Conservation (phyloP, 2,888 invertebrate species). For the Stenoptilia bipunctidactyla region DNA sequence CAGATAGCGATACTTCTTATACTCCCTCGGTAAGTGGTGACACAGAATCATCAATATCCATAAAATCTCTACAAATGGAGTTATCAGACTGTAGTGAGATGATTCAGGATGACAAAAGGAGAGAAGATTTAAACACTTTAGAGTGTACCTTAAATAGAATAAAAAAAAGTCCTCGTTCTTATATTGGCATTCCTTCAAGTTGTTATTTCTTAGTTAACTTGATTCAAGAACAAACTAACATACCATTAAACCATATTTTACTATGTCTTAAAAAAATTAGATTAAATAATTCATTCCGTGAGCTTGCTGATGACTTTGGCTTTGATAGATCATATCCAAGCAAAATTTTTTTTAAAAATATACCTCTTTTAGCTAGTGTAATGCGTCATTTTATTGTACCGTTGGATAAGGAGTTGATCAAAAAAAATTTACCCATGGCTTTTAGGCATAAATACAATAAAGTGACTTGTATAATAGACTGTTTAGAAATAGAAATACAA, state of each 20-base stretch:
- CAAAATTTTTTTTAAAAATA: conserved; percentile 5
- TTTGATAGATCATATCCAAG: conserved; percentile 4
- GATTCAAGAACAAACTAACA: too few relatives aligned
- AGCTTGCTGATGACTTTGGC: conserved; percentile 9
- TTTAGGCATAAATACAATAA: too few relatives aligned
- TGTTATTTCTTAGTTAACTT: not conserved
- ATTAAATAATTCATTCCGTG: conserved; percentile 3
- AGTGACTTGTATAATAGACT: too few relatives aligned
- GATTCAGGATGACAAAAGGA: conserved; percentile 14
- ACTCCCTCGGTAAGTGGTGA: conserved; percentile 8
- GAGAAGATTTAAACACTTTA: conserved; percentile 8
- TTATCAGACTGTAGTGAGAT: conserved; percentile 17
- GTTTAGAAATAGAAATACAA: too few relatives aligned
- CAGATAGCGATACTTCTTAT: conserved; percentile 13
- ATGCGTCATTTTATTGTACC: too few relatives aligned
- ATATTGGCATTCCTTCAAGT: conserved; percentile 7
- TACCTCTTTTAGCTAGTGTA: conserved; percentile 1
- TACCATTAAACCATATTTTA: not conserved
- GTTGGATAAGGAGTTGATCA: too few relatives aligned
- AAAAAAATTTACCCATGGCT: too few relatives aligned
- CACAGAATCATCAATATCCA: conserved; percentile 9
- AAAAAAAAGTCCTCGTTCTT: conserved; percentile 6
- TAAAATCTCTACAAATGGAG: conserved; percentile 12
- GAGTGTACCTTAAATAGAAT: conserved; percentile 11
- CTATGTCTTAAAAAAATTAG: conserved; percentile 2